Evolutionary conservation across 2,113 vertebrate genomes (phyloP).

Genomic region (Gambusia affinis): DNA sequence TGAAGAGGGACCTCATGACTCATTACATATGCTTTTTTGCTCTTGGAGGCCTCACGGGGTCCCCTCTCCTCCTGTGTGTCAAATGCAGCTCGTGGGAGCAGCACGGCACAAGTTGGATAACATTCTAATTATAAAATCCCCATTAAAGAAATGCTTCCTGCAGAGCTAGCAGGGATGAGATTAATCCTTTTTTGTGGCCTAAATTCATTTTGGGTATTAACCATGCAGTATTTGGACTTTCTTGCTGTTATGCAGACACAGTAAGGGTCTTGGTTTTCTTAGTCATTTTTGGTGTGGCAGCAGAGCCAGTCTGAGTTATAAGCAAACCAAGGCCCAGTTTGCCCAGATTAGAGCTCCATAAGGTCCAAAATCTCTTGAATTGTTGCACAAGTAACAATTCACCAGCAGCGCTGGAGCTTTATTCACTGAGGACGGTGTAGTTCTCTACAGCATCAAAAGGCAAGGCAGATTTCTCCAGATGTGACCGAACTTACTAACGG

Average conservation of each 20-base stretch:
- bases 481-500: background rate
- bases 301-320: background rate
- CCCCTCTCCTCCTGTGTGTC: conserved; percentile 51
- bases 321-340: background rate
- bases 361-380: too few species aligned
- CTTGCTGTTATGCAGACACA: conserved; percentile 23
- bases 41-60: conserved; percentile 57
- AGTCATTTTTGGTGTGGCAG: conserved; percentile 4
- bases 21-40: conserved; percentile 67
- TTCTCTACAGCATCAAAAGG: background rate
- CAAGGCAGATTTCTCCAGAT: background rate
- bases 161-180: conserved; percentile 54
- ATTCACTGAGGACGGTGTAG: background rate
- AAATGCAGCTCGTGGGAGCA: conserved; percentile 58
- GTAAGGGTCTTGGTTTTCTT: background rate
- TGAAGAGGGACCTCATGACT: conserved; percentile 64
- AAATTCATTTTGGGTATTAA: conserved; percentile 35
- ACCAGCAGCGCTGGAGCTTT: too few species aligned
- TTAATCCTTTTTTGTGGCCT: conserved; percentile 57
- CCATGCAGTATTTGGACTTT: background rate
- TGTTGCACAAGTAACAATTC: too few species aligned
- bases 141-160: conserved; percentile 49
- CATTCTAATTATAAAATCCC: conserved; percentile 67
- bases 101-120: conserved; percentile 64
- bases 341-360: background rate